A percentile compares a stretch with the other conserved stretches of the same genome.
Evolutionary conservation across 1,140 invertebrate species (phyloP).

Genomic region (Proctacanthus coquilletti): DNA sequence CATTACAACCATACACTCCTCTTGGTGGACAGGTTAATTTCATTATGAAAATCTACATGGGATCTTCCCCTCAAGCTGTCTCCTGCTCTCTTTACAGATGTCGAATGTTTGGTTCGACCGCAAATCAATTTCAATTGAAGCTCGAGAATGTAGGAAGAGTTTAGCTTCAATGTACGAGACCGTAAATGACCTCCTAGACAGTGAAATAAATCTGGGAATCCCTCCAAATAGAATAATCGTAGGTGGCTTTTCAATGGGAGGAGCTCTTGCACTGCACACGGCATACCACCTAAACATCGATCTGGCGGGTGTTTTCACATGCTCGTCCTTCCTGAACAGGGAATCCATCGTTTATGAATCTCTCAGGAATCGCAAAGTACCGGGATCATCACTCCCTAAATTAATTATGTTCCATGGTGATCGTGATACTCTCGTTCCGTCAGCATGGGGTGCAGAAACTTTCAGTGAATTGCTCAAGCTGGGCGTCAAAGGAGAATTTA

Average conservation of each 20-base stretch:
- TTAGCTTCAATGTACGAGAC: conserved; percentile 37
- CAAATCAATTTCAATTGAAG: conserved; percentile 36
- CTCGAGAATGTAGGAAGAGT: conserved; percentile 41
- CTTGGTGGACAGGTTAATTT: conserved; percentile 35
- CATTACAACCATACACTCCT: conserved; percentile 47
- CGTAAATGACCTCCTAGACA: conserved; percentile 41
- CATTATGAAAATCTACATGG: not conserved
- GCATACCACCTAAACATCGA: conserved; percentile 42
- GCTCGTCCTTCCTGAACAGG: conserved; percentile 56
- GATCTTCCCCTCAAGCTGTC: conserved; percentile 2
- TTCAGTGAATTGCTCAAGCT: conserved; percentile 30
- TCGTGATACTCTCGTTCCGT: conserved; percentile 37
- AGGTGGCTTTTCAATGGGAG: conserved; percentile 65
- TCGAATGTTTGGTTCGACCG: conserved; percentile 60
- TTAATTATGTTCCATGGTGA: conserved; percentile 35
- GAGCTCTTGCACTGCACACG: conserved; percentile 47
- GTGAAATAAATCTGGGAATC: conserved; percentile 45
- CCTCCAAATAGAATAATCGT: conserved; percentile 47
- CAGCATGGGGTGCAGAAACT: conserved; percentile 36
- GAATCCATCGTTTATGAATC: conserved; percentile 46
- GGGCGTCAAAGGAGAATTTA: conserved; percentile 35
- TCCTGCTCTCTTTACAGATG: conserved; percentile 31
- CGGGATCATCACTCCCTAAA: conserved; percentile 14
- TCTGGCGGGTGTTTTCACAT: conserved; percentile 49
- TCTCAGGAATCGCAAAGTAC: conserved; percentile 12